Evolutionary conservation across 2,888 invertebrate species (phyloP), one percentile per base, ranked within the genome.

Genomic region (Meteorus colon): DNA sequence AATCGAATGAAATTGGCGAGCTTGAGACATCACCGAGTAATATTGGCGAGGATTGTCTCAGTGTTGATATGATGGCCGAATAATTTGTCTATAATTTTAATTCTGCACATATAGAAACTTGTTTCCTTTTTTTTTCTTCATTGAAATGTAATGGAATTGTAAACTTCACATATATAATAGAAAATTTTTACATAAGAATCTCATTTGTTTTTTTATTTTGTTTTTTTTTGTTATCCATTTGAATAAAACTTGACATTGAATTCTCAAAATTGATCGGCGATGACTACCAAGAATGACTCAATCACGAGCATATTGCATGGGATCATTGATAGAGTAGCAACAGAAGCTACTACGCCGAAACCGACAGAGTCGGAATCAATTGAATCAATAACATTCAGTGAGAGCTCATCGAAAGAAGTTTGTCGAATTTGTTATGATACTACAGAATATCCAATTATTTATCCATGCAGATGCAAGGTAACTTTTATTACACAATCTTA

Each of bases 21-120:
- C 90, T 96, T 88, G 96, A 96, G 88, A 95, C 95, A 77, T 96
- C 96, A 0, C 96, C 96, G 0, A 95, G 95, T 86, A 95, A 96
- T 86, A 91, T 94, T 79, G 94, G 93, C 16, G 96, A 96, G 89
- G 96, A 96, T 88, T 94, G 94, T 91, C 92, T 95, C 81, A 93
- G 92, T 82, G 92, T 93, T 82, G 93, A 93, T 83, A 93, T 93
- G 91, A 92, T 92, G 86, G 90, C 90, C 45, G 92, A 92, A 87
- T 92, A 86, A 85, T 77, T 75, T 76, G 82, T 70, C 69, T 66
- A 80, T 76, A 79, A 81, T 77, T 78, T 78, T 81, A 74, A 79
- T 80, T 80, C 77, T 84, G 80, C 81, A 82, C 79, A 80, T 83
- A 80, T 77, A 74, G 81, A 78, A 69, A 71, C 62, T 70, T 27